phyloP scores from a whole-genome alignment of 2,888 invertebrate species.

The Crepidodera aurea region DNA sequence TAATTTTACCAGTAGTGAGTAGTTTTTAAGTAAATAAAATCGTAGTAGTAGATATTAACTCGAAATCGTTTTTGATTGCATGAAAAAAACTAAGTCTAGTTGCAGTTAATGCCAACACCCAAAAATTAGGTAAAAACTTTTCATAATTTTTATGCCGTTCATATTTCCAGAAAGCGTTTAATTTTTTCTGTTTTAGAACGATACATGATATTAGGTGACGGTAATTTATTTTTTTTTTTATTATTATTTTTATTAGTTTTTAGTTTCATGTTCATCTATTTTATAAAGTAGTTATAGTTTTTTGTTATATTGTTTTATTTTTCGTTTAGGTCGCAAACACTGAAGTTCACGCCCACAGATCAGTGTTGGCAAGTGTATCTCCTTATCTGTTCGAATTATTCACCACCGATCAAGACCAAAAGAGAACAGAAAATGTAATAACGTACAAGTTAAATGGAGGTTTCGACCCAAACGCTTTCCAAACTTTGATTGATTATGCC shows the following conservation, averaged over 20 bases:
- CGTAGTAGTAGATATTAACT: constrained; percentile 31
- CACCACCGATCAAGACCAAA: constrained; percentile 66
- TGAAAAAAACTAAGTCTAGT: constrained; percentile 27
- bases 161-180: constrained; percentile 55
- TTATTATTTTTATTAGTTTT: constrained; percentile 13
- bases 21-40: constrained; percentile 56
- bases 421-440: constrained; percentile 62
- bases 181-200: constrained; percentile 61
- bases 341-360: constrained; percentile 80
- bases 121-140: constrained; percentile 44
- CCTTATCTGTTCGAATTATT: constrained; percentile 80
- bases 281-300: constrained; percentile 9
- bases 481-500: constrained; percentile 81
- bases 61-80: constrained; percentile 20
- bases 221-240: constrained; percentile 53
- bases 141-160: constrained; percentile 39
- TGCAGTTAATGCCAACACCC: constrained; percentile 14
- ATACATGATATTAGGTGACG: constrained; percentile 54
- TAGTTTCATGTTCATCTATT: constrained; percentile 35
- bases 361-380: constrained; percentile 80
- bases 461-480: constrained; percentile 73
- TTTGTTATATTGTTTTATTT: constrained; percentile 32
- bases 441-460: constrained; percentile 72
- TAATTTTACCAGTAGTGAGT: constrained; percentile 62
- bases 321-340: constrained; percentile 68